Conservation (phyloP, 1,140 invertebrate genomes). For the Nasonia vitripennis region DNA sequence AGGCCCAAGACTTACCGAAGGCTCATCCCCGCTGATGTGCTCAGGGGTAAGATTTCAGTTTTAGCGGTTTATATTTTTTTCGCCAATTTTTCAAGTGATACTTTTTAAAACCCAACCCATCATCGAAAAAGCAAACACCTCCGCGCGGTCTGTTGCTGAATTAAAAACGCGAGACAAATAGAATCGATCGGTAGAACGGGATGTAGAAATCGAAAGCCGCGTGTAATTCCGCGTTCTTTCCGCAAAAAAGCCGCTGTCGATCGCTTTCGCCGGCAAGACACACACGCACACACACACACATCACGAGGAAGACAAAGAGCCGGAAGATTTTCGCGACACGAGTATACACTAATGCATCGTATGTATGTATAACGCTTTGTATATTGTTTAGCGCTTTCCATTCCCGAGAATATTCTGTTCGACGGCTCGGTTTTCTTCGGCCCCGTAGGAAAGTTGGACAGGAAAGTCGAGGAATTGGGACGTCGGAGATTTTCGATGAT, state of each 20-base stretch:
- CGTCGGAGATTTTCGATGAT: neutral
- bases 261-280: neutral
- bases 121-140: too few species aligned
- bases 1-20: conserved; percentile 83
- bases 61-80: neutral
- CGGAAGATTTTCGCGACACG: neutral
- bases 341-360: too few species aligned
- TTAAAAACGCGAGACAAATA: neutral
- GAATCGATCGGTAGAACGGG: neutral
- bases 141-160: neutral
- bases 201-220: neutral
- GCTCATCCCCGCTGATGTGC: conserved; percentile 89
- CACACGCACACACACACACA: neutral
- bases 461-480: neutral
- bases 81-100: neutral
- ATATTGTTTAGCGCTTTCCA: neutral
- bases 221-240: too few species aligned
- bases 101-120: neutral
- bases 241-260: neutral
- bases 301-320: neutral
- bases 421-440: too few species aligned
- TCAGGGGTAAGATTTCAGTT: conserved; percentile 80
- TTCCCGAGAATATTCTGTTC: neutral
- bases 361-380: too few species aligned
- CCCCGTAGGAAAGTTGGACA: neutral